Evolutionary conservation across 2,113 vertebrate genomes (phyloP), one percentile per base, ranked within the genome.

Genomic region (Junco hyemalis): DNA sequence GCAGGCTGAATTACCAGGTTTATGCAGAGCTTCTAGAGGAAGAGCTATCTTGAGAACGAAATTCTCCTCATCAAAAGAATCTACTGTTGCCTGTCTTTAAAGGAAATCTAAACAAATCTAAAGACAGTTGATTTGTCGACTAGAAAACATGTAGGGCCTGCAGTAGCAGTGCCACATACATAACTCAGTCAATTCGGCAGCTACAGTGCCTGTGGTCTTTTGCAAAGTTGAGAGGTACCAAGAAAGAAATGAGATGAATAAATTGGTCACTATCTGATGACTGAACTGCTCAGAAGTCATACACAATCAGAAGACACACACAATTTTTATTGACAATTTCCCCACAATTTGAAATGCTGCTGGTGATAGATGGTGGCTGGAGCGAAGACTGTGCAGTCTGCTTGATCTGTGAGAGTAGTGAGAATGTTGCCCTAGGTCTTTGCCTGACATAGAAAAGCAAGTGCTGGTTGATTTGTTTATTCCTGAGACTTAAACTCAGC

Each of bases 351-450:
- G 86, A 96, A 93, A 83, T 3, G 33, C 95, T 94, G 80, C 88
- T 93, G 92, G 96, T 93, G 85, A 92, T 86, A 90, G 79, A 93
- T 87, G 66, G 91, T 90, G 91, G 83, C 88, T 95, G 72, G 42
- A 93, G 77, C 47, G 3, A 90, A 63, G 82, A 70, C 76, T 80
- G 63, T 83, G 86, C 82, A 95, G 95, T 81, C 76, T 13, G 19
- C 50, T 81, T 86, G 51, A 90, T 93, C 94, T 92, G 86, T 40
- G 53, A 93, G 65, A 92, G 45, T 70, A 93, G 86, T 78, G 83
- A 88, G 88, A 96, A 96, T 88, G 83, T 96, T 86, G 96, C 95
- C 95, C 64, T 90, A 95, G 95, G 96, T 88, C 82, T 88, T 73
- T 78, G 20, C 51, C 72, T 92, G 94, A 96, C 91, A 93, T 47